These are phyloP conservation scores for Entomyzon cyanotis DNA, from an alignment of 2,113 vertebrate genomes.

Conservation along the genomic window DNA sequence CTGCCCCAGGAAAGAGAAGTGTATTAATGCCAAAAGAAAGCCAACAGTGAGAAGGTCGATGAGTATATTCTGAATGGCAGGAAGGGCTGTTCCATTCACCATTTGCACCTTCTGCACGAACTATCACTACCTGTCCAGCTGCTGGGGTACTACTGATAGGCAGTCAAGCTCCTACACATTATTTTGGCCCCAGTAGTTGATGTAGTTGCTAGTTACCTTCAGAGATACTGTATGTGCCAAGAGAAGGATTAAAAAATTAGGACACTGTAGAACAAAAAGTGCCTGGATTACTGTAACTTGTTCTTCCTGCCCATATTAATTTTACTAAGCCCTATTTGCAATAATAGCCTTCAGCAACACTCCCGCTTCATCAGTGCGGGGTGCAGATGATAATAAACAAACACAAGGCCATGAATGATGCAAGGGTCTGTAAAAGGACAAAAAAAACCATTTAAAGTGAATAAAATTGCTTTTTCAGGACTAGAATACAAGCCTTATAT, in stretches of 20 bases:
- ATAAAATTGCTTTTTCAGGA: not conserved
- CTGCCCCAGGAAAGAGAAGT: not conserved
- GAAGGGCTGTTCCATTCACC: not conserved
- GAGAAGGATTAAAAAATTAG: slow-evolving; percentile 11
- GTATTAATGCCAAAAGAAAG: not conserved
- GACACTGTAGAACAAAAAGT: not conserved
- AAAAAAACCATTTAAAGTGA: not conserved
- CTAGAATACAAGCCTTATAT: not conserved
- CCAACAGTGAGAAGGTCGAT: not conserved
- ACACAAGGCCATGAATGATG: not conserved
- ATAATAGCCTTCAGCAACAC: not conserved
- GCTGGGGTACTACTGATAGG: not conserved
- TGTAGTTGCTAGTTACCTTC: not conserved
- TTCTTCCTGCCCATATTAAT: not conserved
- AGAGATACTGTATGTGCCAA: not conserved
- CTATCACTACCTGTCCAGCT: not conserved
- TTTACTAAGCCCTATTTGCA: slow-evolving; percentile 1
- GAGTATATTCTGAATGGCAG: not conserved
- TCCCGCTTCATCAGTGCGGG: not conserved
- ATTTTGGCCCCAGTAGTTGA: not conserved
- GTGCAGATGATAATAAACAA: not conserved
- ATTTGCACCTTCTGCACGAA: not conserved
- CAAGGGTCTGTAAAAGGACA: not conserved
- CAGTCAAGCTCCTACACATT: not conserved
- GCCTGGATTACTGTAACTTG: not conserved